Evolutionary conservation across 1,140 invertebrate species (phyloP), one percentile per base, ranked within the genome.

Genomic region (Heterodera carotae): DNA sequence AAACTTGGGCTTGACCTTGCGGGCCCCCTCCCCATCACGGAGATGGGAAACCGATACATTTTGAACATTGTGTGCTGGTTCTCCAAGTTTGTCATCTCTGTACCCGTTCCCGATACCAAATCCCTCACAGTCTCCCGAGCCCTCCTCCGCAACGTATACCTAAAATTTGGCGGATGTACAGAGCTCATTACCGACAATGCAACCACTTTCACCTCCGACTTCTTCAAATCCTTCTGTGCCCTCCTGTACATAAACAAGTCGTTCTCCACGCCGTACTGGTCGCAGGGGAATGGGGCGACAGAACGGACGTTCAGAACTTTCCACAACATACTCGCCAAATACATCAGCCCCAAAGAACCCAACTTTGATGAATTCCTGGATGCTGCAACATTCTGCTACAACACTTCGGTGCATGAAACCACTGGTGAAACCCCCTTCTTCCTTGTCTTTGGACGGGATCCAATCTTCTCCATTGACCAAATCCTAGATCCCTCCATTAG

Each of bases 1-100:
- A 76, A 62, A 48, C 33, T 77, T 69, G 76, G 70, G 2, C n/a
- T 77, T n/a, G 76, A 77, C 31, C 31, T 75, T 33, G 39, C 59
- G 6, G 76, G 76, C 18, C 76, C 72, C 3, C 66, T 69, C 27
- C 29, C 33, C 22, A 27, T 77, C 22, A 59, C 75, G 2, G 18
- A 53, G 8, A 75, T 70, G 27, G 76, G 59, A 27, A 22, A 77
- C 33, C 22, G 33, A 6, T 76, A 62, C 53, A 76, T 77, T 15
- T 22, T 77, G n/a, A 76, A 76, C 12, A 15, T 75, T 36, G 75
- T 76, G 0, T 76, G 75, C 0, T 75, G 56, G 33, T 76, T 76
- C 27, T 69, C 60, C 0, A 69, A 72, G n/a, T 75, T 33, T 36
- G 60, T 75, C 5, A 33, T 75, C 7, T 72, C 66, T 10, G 39